Conservation (phyloP, 2,113 vertebrate genomes). For the Bettongia penicillata region DNA sequence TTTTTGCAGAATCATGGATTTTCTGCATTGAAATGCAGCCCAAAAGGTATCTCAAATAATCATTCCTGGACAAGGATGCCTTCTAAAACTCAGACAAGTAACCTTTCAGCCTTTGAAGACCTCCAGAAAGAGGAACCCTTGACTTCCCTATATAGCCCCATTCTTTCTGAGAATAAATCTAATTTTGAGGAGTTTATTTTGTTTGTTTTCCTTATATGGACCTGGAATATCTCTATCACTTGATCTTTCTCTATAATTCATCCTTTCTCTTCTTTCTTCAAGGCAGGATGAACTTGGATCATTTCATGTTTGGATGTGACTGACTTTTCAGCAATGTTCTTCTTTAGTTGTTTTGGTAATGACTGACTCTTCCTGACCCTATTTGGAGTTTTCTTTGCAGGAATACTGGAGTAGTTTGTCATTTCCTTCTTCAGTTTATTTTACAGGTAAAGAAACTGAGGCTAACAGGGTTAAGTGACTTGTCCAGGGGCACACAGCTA, state of each 20-base stretch:
- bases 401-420: not conserved
- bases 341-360: not conserved
- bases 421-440: not conserved
- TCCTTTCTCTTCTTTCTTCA: not conserved
- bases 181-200: not conserved
- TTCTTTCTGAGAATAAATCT: not conserved
- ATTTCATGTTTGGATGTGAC: not conserved
- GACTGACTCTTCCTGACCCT: not conserved
- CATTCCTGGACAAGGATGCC: not conserved
- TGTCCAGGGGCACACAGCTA: not conserved
- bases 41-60: not conserved
- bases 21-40: not conserved
- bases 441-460: not conserved
- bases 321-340: not conserved
- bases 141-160: not conserved
- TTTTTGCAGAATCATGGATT: not conserved
- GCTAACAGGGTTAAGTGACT: not conserved
- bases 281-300: rapidly evolving
- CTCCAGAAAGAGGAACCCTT: not conserved
- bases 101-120: not conserved
- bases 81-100: not conserved
- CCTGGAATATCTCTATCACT: not conserved
- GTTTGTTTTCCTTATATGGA: not conserved
- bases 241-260: not conserved
- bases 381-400: not conserved